Percentiles rank a stretch among this genome's conserved stretches.
phyloP scores from a whole-genome alignment of 53 echinoderm and acorn worm genomes.

The Holothuria scabra region DNA sequence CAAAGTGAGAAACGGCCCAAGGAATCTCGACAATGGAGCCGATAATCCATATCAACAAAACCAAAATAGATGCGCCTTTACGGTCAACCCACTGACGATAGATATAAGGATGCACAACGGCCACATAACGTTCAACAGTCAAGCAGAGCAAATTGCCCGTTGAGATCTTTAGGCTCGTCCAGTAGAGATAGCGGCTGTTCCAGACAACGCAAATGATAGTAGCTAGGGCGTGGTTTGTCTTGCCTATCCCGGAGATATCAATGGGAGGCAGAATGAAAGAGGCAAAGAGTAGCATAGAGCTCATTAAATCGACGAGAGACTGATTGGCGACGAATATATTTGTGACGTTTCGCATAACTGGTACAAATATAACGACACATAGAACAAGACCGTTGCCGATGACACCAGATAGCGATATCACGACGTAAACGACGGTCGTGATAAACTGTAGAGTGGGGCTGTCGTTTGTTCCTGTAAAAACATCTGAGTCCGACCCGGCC shows the following conservation, averaged over 20 bases:
- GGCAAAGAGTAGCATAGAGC: conserved; percentile 1
- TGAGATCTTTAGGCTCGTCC: conserved; percentile 50
- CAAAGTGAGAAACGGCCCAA: conserved; percentile 31
- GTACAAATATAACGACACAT: neutral
- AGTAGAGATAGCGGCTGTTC: conserved; percentile 51
- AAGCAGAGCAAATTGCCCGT: conserved; percentile 47
- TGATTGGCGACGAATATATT: conserved; percentile 26
- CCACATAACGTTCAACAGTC: conserved; percentile 52
- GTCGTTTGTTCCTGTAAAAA: neutral
- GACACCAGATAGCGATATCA: conserved; percentile 18
- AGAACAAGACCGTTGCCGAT: conserved; percentile 28
- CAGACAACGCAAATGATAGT: conserved; percentile 47
- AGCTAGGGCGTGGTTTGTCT: neutral
- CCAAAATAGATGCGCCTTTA: neutral
- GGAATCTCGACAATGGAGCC: conserved; percentile 34
- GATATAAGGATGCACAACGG: conserved; percentile 47
- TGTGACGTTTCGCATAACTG: conserved; percentile 15
- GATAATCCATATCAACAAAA: conserved; percentile 21
- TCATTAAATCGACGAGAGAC: conserved; percentile 6
- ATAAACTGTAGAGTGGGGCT: neutral
- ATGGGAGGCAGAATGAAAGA: conserved; percentile 8
- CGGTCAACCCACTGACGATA: conserved; percentile 22
- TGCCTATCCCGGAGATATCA: neutral
- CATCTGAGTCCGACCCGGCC: too few species aligned
- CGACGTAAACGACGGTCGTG: neutral